Evolutionary conservation across 2,888 invertebrate species (phyloP), one percentile per base, ranked within the genome.

Genomic region (Spialia ferax): DNA sequence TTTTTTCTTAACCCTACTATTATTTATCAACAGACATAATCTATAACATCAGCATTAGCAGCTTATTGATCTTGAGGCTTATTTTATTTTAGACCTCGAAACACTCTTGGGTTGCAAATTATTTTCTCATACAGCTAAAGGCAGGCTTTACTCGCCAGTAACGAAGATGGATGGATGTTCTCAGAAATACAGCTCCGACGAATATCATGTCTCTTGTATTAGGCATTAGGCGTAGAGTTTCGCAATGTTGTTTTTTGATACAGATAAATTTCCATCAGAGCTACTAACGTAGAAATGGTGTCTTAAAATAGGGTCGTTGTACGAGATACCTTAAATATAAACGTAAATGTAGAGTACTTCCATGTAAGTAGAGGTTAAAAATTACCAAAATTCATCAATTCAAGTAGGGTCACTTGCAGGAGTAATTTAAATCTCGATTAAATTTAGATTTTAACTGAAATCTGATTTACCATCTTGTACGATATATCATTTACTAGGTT

Each of bases 131-230:
- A 70, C 65, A 69, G 69, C 73, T 75, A 71, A 75, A 76, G 76
- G 75, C 75, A 75, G 75, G 77, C 80, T 78, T 81, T 77, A 79
- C 86, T 81, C 73, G 78, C 78, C 83, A 79, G 81, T 83, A 88
- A 88, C 87, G 86, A 88, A 87, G 88, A 88, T 84, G 80, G 84
- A 88, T 85, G 85, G 83, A 80, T 73, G 74, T 73, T 77, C 77
- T 20, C 50, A 45, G 63, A 63, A 63, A 57, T 15, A 59, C 59
- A 59, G 50, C 52, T 35, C 18, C 63, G 56, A 56, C 63, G 63
- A 45, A 18, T 66, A 66, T 66, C 59, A 60, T 66, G 65, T 66
- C 59, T 38, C 42, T 60, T 54, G 52, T 54, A 65, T 65, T 50
- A 29, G 50, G 59, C 65, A 63, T 63, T 65, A 65, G 50, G 65